phyloP scores from a whole-genome alignment of 2,797 vertebrate species.

The Sebastes matsubarae region DNA sequence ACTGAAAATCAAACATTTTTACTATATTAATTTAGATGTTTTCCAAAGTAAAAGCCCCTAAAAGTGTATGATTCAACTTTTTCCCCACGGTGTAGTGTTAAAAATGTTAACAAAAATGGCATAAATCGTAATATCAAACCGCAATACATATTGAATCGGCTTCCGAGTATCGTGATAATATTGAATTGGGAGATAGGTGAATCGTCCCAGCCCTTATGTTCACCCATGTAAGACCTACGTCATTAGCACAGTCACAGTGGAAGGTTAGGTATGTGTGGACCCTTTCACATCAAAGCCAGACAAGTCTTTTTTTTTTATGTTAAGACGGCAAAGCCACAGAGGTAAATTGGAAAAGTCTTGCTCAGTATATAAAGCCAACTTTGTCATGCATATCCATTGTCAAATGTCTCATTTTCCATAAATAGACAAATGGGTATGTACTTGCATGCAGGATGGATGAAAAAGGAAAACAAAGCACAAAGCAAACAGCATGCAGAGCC shows the following conservation, averaged over 20 bases:
- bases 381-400: neutral
- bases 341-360: neutral
- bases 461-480: conserved; percentile 7
- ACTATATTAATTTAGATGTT: no score
- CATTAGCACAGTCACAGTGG: neutral
- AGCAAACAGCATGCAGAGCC: neutral
- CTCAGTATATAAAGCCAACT: neutral
- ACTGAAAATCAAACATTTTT: no score
- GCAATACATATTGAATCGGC: no score
- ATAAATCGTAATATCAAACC: no score
- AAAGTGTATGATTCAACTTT: no score
- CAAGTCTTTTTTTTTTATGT: neutral
- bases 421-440: conserved; percentile 5
- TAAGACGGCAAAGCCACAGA: neutral
- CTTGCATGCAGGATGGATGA: neutral
- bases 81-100: no score
- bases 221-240: neutral
- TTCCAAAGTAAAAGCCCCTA: no score
- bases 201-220: neutral
- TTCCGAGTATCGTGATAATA: no score
- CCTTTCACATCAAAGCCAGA: neutral
- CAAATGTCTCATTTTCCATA: conserved; percentile 23
- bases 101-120: no score
- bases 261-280: neutral
- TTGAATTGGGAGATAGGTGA: no score